phyloP scores from a whole-genome alignment of 2,888 invertebrate species.

The Orthonevra nobilis region DNA sequence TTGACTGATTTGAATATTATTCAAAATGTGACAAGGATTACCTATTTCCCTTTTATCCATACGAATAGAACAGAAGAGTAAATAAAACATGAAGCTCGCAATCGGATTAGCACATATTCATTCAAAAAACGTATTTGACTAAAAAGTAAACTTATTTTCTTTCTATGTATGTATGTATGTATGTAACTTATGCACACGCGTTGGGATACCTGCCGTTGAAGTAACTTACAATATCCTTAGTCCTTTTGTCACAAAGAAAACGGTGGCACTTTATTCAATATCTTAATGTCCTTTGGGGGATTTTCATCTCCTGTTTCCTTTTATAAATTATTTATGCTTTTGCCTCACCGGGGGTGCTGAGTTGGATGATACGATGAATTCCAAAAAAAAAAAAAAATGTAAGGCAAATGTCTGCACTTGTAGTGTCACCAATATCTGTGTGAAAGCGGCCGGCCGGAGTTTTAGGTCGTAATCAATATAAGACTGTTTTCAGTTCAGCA shows the following conservation, averaged over 20 bases:
- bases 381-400: slow-evolving; percentile 14
- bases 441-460: background rate
- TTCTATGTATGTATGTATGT: too few species aligned
- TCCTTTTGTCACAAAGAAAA: slow-evolving; percentile 11
- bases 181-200: slow-evolving; percentile 31
- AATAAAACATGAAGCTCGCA: slow-evolving; percentile 33
- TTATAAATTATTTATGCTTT: slow-evolving; percentile 54
- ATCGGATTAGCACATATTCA: slow-evolving; percentile 52
- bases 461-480: slow-evolving; percentile 40
- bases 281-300: slow-evolving; percentile 41
- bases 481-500: background rate
- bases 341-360: slow-evolving; percentile 17
- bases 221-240: slow-evolving; percentile 17
- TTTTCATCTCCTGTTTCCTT: slow-evolving; percentile 42
- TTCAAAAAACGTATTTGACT: slow-evolving; percentile 4
- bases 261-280: slow-evolving; percentile 53
- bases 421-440: slow-evolving; percentile 16
- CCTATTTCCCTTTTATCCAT: too few species aligned
- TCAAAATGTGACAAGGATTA: slow-evolving; percentile 1
- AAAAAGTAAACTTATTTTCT: slow-evolving; percentile 20
- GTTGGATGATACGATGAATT: slow-evolving; percentile 29
- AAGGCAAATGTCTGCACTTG: slow-evolving; percentile 45
- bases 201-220: slow-evolving; percentile 25
- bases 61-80: slow-evolving; percentile 53
- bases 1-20: slow-evolving; percentile 36